Base-by-base conservation (phyloP, 2,888 invertebrate species). In the Sinohyriopsis cumingii region DNA sequence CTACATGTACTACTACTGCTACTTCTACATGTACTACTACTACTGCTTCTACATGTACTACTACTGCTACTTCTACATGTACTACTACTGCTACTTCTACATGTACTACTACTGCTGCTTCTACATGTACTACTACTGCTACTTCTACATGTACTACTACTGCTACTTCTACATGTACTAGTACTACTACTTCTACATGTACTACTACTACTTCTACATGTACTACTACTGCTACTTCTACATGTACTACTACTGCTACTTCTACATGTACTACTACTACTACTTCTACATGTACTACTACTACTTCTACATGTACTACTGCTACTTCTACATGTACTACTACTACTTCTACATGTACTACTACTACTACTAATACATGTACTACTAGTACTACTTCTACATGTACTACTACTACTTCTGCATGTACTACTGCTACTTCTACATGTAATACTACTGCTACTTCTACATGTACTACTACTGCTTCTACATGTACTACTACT, bases 321-420 rank as follows among this genome's bases (percentile, higher is more conserved):
- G 45, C 62, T 62, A 62, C 68, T 60, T 60, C 69, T 69, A 69
- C 69, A 69, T 60, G 67, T 62, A 25, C 28, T 62, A 45, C 62
- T 62, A 25, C 62, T 62, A 25, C 62, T 62, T 59, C 66, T 66
- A 25, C 66, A 25, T 25, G 28, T 66, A 62, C 62, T 62, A 62
- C 62, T 62, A 24, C 45, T 62, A 62, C 62, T 62, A 45, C 62
- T 62, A 62, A 33, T 33, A 33, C 33, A 33, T 33, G 6, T 6
- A 33, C 7, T 33, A 25, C 28, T 62, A 45, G 7, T 62, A 25
- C 62, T 62, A 25, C 62, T 62, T 7, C 62, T 62, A 62, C 62
- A 59, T 25, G 59, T 62, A 24, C 45, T 62, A 62, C 62, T 62
- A 45, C 62, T 62, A 62, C 66, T n/a, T n/a, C n/a, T n/a, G n/a